These are phyloP conservation scores for Epicampocera succincta DNA, from an alignment of 2,888 invertebrate species.

Conservation along the genomic window DNA sequence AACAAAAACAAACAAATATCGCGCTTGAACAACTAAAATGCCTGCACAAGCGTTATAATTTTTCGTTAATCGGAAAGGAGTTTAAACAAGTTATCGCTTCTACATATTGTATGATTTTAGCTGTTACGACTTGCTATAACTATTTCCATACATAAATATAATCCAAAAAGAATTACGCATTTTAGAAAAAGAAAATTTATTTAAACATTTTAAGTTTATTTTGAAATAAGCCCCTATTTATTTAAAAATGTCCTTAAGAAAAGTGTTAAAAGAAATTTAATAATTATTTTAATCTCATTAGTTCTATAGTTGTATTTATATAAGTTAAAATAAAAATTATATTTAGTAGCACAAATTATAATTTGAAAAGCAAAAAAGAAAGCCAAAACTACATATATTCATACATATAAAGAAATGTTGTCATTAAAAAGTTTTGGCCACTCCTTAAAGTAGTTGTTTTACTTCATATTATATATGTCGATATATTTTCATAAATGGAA, in stretches of 20 bases:
- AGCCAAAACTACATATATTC: slow-evolving; percentile 1
- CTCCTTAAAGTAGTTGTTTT: slow-evolving; percentile 2
- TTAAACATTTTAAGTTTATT: background rate
- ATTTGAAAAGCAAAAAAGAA: slow-evolving; percentile 15
- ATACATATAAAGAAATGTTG: background rate
- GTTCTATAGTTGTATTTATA: slow-evolving; percentile 8
- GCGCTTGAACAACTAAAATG: no score
- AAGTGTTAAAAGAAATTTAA: slow-evolving; percentile 7
- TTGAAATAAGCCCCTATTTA: slow-evolving; percentile 16
- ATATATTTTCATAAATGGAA: no score
- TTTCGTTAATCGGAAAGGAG: no score
- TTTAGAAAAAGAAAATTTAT: no score
- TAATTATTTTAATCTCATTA: slow-evolving; percentile 39
- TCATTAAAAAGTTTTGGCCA: background rate
- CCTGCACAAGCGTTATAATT: no score
- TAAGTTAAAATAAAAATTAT: background rate
- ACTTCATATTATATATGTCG: no score
- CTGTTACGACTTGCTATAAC: no score
- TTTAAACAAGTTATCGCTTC: no score
- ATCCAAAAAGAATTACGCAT: no score
- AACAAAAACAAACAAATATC: background rate
- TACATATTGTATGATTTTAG: no score
- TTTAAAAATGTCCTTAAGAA: background rate
- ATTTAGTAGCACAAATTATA: slow-evolving; percentile 53
- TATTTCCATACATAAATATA: no score